Evolutionary conservation across 1,140 invertebrate genomes (phyloP), one percentile per base, ranked within the genome.

Genomic region (Drosophila guanche): DNA sequence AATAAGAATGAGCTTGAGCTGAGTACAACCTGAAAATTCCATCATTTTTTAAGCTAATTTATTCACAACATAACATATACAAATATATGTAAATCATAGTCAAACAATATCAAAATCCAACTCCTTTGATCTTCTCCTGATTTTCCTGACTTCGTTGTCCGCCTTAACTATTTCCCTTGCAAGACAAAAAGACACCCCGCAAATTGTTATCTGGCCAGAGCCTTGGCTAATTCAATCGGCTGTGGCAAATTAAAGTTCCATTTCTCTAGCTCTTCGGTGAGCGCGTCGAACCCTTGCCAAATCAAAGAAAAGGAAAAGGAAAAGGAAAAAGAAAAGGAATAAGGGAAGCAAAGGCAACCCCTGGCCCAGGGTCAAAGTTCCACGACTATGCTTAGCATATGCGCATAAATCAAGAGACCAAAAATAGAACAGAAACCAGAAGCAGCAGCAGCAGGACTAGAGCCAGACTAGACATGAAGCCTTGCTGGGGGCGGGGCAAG

Each of bases 211-310:
- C 41, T 68, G 12, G 47, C 48, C 52, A 68, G 16, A 1, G 57
- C 62, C 70, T 59, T 80, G 77, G 65, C 78, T 88, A 88, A 88
- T 86, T 86, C 83, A 86, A 86, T 86, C 77, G 76, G 77, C 69
- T 68, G 83, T 86, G 73, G 81, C 81, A 85, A 85, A 86, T 88
- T 83, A 88, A 86, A 86, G 78, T 71, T 78, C 74, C 78, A 83
- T 83, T 69, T 86, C 61, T 69, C 16, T 20, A 20, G 16, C 16
- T 20, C 55, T 48, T 78, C 56, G 63, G 60, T 52, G 12, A 83
- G 78, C 55, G 78, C 83, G 55, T 68, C 57, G 51, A 81, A 73
- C 66, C 72, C 59, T 77, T 85, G 79, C 55, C 74, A 86, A 69
- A 69, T 56, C 63, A 56, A 69, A 56, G 29, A 37, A 6, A 58